Conservation (phyloP, 2,888 invertebrate genomes). For the Arge pagana region DNA sequence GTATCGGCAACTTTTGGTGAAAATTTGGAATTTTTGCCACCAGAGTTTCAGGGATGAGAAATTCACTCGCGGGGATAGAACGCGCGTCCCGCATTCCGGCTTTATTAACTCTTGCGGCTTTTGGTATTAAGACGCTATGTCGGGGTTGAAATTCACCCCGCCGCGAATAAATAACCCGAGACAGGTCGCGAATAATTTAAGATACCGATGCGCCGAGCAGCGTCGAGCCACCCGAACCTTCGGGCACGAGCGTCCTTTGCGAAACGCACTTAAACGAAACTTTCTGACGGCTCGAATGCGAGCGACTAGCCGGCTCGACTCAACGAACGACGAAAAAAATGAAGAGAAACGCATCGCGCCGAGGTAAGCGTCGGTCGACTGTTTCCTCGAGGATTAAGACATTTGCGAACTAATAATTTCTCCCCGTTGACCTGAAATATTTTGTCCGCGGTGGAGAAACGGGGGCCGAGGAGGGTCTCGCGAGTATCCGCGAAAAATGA, state of each 20-base stretch:
- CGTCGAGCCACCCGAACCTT: too few species aligned
- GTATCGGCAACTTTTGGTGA: too few species aligned
- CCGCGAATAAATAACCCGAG: constrained; percentile 51
- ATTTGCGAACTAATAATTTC: constrained; percentile 55
- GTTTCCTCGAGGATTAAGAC: constrained; percentile 49
- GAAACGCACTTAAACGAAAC: constrained; percentile 21
- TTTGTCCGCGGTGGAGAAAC: too few species aligned
- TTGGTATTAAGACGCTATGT: constrained; percentile 52
- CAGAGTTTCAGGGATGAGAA: too few species aligned
- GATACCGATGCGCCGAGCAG: neutral
- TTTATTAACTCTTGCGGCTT: constrained; percentile 55
- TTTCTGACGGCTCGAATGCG: neutral
- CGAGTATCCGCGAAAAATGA: neutral
- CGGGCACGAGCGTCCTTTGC: neutral
- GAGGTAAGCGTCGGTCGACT: neutral
- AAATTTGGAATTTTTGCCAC: too few species aligned
- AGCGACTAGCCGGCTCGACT: neutral
- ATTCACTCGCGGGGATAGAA: constrained; percentile 6
- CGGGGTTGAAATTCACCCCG: constrained; percentile 42
- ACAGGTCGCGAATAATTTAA: constrained; percentile 52
- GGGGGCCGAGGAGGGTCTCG: too few species aligned
- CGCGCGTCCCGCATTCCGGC: constrained; percentile 2
- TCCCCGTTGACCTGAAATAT: constrained; percentile 44
- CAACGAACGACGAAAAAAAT: neutral
- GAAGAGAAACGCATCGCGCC: neutral